Conservation (phyloP, 2,888 invertebrate genomes). For the Diploptera punctata region DNA sequence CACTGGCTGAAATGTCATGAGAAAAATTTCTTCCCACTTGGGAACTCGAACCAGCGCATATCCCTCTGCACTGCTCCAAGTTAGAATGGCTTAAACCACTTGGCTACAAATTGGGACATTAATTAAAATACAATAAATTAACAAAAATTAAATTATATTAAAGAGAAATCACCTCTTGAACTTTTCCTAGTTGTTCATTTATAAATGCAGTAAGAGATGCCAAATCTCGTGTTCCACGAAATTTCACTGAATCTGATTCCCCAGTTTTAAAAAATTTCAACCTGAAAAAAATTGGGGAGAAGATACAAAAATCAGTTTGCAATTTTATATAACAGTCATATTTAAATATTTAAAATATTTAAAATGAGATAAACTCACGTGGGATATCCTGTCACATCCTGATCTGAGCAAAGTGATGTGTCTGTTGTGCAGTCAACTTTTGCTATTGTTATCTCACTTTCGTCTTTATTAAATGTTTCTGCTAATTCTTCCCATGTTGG, state of each 20-base stretch:
- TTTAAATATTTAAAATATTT: too few relatives aligned
- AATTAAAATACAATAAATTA: too few relatives aligned
- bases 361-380: constrained; percentile 53
- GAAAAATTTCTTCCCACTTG: too few relatives aligned
- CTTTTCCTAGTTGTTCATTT: constrained; percentile 69
- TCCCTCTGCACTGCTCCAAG: too few relatives aligned
- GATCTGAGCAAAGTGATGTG: constrained; percentile 70
- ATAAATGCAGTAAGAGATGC: constrained; percentile 78
- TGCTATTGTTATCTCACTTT: constrained; percentile 71
- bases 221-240: constrained; percentile 78
- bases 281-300: too few relatives aligned
- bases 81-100: too few relatives aligned
- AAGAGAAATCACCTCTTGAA: constrained; percentile 47
- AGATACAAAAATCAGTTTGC: too few relatives aligned
- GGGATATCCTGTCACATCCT: constrained; percentile 76
- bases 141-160: neutral
- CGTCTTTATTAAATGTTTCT: constrained; percentile 67
- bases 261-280: constrained; percentile 78
- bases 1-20: too few relatives aligned
- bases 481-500: constrained; percentile 81
- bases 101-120: too few relatives aligned
- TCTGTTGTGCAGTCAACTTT: constrained; percentile 82
- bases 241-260: constrained; percentile 70
- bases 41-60: too few relatives aligned
- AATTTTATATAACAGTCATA: too few relatives aligned